Evolutionary conservation across 1,140 invertebrate genomes (phyloP), one percentile per base, ranked within the genome.

Genomic region (Cecropterus lyciades): DNA sequence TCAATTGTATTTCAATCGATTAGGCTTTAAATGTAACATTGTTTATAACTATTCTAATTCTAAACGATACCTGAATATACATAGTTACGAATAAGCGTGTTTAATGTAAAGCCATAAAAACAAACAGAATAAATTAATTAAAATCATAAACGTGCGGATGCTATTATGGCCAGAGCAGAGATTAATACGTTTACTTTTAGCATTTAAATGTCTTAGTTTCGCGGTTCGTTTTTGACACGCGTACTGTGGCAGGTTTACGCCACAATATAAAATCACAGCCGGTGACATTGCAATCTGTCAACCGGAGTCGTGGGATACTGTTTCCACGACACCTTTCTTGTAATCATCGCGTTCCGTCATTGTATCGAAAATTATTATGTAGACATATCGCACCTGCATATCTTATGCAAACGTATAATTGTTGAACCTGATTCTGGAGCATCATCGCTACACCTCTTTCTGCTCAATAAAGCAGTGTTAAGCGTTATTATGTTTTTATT

Each of bases 221-320:
- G 33, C 33, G 16, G 15, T 60, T 60, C 27, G 57, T 60, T 60
- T 60, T 60, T 48, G 57, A 60, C 30, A 48, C 56, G 49, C 14
- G 14, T 10, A 13, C 24, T 49, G 45, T 55, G 27, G 57, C 57
- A 60, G 57, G 57, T 60, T 60, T 60, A 46, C 57, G 57, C 57
- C 57, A 60, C 46, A 60, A 60, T 46, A 45, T 48, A 60, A 60
- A 49, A 60, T 60, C 57, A 48, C 56, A 49, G 57, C 20, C 65
- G 69, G 69, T 65, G 67, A 65, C 75, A 66, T 67, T 67, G 70
- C 70, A 73, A 76, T 76, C 73, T 70, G 70, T 76, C 73, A 70
- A 60, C 63, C 42, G 30, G 70, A 37, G 62, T 70, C 65, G 66
- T 65, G 14, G 30, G 15, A 55, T n/a, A 40, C 51, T 55, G 51